Evolutionary conservation across 2,888 invertebrate species (phyloP).

Genomic region (Napeogenes inachia): DNA sequence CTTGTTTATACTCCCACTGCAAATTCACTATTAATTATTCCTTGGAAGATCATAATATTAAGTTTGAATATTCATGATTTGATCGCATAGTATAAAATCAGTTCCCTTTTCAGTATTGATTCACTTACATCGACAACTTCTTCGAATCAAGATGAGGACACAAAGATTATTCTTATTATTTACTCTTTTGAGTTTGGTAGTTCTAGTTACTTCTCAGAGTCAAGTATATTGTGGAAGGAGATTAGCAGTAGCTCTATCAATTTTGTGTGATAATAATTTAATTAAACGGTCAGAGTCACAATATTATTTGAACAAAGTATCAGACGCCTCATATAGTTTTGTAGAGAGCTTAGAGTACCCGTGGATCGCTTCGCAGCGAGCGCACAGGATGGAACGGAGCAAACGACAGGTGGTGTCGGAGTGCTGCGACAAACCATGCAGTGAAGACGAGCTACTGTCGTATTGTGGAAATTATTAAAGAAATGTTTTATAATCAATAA

Average conservation of each 20-base stretch:
- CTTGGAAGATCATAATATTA: neutral
- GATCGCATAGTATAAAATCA: constrained; percentile 8
- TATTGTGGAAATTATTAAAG: constrained; percentile 35
- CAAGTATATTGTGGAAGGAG: constrained; percentile 35
- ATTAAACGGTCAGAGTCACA: constrained; percentile 19
- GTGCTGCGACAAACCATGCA: constrained; percentile 44
- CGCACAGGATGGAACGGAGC: constrained; percentile 21
- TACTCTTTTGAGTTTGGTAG: constrained; percentile 9
- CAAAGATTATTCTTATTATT: constrained; percentile 11
- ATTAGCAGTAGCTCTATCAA: constrained; percentile 25
- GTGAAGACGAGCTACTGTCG: constrained; percentile 34
- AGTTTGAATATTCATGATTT: constrained; percentile 17
- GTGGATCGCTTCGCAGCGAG: constrained; percentile 26
- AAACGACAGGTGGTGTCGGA: constrained; percentile 40
- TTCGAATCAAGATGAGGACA: constrained; percentile 25
- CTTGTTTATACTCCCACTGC: too few relatives aligned
- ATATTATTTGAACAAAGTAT: constrained; percentile 16
- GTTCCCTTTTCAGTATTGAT: neutral
- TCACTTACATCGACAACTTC: too few relatives aligned
- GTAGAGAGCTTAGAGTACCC: constrained; percentile 14
- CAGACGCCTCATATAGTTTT: constrained; percentile 1
- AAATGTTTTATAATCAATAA: too few relatives aligned
- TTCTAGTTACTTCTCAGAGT: constrained; percentile 7
- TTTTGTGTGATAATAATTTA: constrained; percentile 22
- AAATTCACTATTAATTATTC: too few relatives aligned